Conservation (phyloP, 2,113 vertebrate species). For the Mobula hypostoma region DNA sequence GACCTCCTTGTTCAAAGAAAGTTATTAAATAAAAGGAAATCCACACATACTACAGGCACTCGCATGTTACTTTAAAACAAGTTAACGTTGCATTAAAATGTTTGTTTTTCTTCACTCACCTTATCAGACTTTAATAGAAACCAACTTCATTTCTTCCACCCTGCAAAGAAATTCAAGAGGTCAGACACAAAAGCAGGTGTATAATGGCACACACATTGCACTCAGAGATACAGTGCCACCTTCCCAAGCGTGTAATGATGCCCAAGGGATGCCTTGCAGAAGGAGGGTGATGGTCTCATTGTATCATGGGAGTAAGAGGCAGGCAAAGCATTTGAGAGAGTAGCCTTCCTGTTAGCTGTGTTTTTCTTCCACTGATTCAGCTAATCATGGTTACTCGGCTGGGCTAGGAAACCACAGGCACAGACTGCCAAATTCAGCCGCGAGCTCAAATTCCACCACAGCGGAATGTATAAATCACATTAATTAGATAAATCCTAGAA, state of each 20-base stretch:
- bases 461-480: too few relatives aligned
- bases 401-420: too few relatives aligned
- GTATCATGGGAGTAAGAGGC: too few relatives aligned
- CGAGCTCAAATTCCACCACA: too few relatives aligned
- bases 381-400: too few relatives aligned
- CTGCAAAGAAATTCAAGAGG: not conserved
- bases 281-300: too few relatives aligned
- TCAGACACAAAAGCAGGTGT: not conserved
- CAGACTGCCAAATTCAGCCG: too few relatives aligned
- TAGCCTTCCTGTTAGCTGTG: not conserved
- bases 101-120: not conserved
- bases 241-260: not conserved
- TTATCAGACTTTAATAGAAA: conserved; percentile 17
- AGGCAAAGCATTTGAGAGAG: not conserved
- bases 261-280: too few relatives aligned
- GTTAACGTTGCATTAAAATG: not conserved
- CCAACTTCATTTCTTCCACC: conserved; percentile 32
- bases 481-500: too few relatives aligned
- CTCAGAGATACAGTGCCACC: not conserved
- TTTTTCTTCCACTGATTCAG: too few relatives aligned
- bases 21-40: conserved; percentile 17
- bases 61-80: not conserved
- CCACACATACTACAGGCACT: not conserved
- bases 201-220: too few relatives aligned
- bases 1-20: conserved; percentile 18